Conservation (phyloP, 2,113 vertebrate genomes). For the Perognathus longimembris region DNA sequence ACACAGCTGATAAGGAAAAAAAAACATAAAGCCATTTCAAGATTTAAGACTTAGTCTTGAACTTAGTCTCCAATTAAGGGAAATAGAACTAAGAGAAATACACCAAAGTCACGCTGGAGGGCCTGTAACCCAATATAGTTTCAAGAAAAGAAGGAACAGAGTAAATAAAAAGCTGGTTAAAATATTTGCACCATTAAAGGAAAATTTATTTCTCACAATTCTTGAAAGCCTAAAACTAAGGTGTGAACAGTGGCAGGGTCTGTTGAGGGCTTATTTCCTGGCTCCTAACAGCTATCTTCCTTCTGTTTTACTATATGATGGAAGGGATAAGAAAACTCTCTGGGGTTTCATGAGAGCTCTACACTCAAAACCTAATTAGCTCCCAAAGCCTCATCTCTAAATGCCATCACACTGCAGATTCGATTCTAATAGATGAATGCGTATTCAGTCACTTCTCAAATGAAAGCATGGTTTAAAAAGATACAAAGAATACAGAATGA, state of each 20-base stretch:
- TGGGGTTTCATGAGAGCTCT: background rate
- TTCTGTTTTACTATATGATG: background rate
- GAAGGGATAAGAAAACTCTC: background rate
- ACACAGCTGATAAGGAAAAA: too few relatives aligned
- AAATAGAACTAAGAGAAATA: background rate
- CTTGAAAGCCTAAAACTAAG: background rate
- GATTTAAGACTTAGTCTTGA: background rate
- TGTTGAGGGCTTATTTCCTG: background rate
- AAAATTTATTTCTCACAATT: slow-evolving; percentile 15
- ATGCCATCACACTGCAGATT: background rate
- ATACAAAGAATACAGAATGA: background rate
- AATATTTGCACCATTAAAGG: slow-evolving; percentile 37
- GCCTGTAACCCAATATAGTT: background rate
- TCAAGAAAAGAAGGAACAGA: background rate
- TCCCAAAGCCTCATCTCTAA: background rate
- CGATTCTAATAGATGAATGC: background rate
- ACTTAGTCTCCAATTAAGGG: background rate
- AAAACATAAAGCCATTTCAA: too few relatives aligned
- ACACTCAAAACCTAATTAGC: background rate
- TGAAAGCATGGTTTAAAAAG: background rate
- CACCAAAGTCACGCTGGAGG: background rate
- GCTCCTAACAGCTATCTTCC: background rate
- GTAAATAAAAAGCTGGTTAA: slow-evolving; percentile 47
- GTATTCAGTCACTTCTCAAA: background rate
- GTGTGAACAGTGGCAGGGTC: background rate